These are phyloP conservation scores for Peromyscus aztecus DNA, from an alignment of 2,797 vertebrate species.

Conservation along the genomic window DNA sequence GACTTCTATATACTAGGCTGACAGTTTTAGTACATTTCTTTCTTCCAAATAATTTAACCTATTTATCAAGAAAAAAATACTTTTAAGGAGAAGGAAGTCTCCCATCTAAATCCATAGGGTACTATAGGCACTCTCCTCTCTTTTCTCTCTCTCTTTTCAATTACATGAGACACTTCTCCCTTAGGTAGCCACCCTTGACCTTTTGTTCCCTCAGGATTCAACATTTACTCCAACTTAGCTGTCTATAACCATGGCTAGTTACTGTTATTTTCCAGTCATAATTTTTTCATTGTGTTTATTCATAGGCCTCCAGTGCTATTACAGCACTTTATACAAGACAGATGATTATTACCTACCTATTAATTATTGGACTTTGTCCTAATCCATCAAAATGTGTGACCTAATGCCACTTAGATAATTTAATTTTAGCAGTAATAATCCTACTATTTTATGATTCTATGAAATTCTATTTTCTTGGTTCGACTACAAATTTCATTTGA, in stretches of 20 bases:
- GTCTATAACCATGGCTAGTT: background rate
- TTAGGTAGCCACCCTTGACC: background rate
- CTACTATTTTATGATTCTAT: background rate
- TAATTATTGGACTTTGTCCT: background rate
- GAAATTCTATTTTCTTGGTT: background rate
- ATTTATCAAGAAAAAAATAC: slow-evolving; percentile 48
- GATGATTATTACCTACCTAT: background rate
- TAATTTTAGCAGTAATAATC: background rate
- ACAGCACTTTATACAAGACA: background rate
- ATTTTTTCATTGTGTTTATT: background rate
- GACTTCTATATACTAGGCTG: background rate
- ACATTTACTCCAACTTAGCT: background rate
- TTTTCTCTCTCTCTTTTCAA: background rate
- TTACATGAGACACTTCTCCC: background rate
- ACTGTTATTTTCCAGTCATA: background rate
- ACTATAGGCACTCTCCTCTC: background rate
- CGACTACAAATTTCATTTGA: background rate
- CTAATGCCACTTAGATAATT: background rate
- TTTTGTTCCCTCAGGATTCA: background rate
- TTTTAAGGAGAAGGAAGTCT: background rate
- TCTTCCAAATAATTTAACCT: background rate
- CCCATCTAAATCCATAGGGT: background rate
- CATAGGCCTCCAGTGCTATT: background rate
- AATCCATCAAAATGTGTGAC: background rate
- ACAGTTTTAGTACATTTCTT: background rate